These are phyloP conservation scores for Seriola dumerili DNA, from an alignment of 2,113 vertebrate species.

Conservation along the genomic window DNA sequence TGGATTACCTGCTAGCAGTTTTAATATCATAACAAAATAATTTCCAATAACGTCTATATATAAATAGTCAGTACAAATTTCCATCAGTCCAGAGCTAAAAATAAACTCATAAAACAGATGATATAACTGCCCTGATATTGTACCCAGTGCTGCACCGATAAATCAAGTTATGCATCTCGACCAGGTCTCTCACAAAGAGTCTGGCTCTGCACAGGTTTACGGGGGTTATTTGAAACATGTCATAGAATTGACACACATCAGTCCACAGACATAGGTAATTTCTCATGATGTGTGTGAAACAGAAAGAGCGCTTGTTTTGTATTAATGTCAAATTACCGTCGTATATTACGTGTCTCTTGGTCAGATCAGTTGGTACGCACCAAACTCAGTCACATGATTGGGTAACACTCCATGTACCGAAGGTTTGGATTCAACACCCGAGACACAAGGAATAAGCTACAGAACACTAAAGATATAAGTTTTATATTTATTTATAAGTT, in stretches of 20 bases:
- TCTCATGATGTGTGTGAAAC: too few species aligned
- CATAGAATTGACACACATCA: neutral
- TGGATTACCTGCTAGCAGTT: constrained; percentile 14
- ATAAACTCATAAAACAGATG: neutral
- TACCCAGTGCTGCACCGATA: too few species aligned
- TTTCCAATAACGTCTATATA: neutral
- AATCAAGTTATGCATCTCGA: neutral
- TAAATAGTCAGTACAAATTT: constrained; percentile 21
- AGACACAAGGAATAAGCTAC: too few species aligned
- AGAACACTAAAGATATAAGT: too few species aligned
- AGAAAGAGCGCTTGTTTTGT: neutral
- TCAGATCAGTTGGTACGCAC: too few species aligned
- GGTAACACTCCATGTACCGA: too few species aligned
- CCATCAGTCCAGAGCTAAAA: neutral
- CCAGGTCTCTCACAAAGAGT: neutral
- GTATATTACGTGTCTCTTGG: too few species aligned
- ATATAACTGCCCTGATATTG: too few species aligned
- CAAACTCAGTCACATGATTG: too few species aligned
- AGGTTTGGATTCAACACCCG: too few species aligned
- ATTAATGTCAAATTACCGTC: too few species aligned
- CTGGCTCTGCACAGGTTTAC: neutral
- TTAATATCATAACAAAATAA: neutral
- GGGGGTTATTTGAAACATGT: neutral
- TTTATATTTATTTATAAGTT: too few species aligned
- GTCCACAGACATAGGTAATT: neutral